A percentile compares a stretch with the other conserved stretches of the same genome.
phyloP scores from a whole-genome alignment of 2,113 vertebrate species.

The Ovis canadensis region DNA sequence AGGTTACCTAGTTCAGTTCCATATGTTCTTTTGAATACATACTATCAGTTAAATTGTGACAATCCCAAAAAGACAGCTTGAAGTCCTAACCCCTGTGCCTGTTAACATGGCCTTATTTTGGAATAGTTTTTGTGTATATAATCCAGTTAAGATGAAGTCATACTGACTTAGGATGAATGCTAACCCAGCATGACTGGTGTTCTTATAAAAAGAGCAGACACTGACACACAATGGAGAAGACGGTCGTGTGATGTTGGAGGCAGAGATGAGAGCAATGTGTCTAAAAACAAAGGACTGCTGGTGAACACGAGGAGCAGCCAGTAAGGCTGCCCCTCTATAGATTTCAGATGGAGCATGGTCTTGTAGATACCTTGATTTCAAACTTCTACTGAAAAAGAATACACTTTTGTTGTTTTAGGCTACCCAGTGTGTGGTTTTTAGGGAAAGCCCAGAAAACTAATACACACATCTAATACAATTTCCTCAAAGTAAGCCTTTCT shows the following conservation, averaged over 20 bases:
- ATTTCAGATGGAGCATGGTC: neutral
- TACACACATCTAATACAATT: neutral
- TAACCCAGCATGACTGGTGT: neutral
- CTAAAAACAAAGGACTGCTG: too few relatives aligned
- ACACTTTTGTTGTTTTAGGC: neutral
- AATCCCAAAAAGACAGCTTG: neutral
- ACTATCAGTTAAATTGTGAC: neutral
- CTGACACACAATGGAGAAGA: accelerated
- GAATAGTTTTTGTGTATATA: neutral
- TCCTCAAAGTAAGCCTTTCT: neutral
- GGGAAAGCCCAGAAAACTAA: neutral
- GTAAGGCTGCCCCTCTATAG: neutral
- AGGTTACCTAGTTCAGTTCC: neutral
- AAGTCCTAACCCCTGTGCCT: neutral
- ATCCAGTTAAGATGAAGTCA: neutral
- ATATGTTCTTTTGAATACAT: neutral
- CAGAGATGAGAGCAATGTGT: neutral
- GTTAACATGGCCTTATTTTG: neutral
- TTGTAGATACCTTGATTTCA: neutral
- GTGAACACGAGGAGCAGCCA: too few relatives aligned
- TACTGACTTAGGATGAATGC: neutral
- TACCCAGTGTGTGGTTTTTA: neutral
- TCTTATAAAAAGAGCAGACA: neutral
- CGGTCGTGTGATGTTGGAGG: accelerated
- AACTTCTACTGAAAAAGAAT: neutral